Evolutionary conservation across 1,140 invertebrate genomes (phyloP), one percentile per base, ranked within the genome.

Genomic region (Sogatella furcifera): DNA sequence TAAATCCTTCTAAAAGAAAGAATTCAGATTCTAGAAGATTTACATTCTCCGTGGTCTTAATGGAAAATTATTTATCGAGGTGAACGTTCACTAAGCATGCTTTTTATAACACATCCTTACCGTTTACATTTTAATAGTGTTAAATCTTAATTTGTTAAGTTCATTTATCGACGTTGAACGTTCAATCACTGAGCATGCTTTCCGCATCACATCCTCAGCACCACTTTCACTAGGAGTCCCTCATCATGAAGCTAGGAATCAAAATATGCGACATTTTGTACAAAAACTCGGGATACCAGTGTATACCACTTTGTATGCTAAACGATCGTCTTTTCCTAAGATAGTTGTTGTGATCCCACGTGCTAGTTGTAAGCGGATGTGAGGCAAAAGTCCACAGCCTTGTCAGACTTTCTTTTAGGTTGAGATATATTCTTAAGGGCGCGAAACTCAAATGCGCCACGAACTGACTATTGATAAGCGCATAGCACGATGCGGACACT

Each of bases 401-500:
- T 11, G 52, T 41, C n/a, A 74, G 64, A 38, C 63, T 64, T 14
- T 73, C 65, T 63, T 74, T 72, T 17, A 80, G 60, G 62, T 76
- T 78, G 53, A 71, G 72, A 64, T 77, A 75, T 0, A 85, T 60
- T 49, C 94, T 77, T 55, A 92, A 73, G 0, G 95, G 94, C 5
- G 84, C 75, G 71, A 96, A 90, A 0, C 85, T 84, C 68, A 79
- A 81, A 70, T 97, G 95, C 5, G 93, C 94, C 52, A 97, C 62
- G 9, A 73, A 72, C 66, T 95, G 92, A 73, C 86, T 90, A 70
- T 89, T 80, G 14, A 98, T 80, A 10, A 93, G 76, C 0, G 95
- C 95, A 75, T 98, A 99, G 72, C 95, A 98, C 0, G 95, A 97
- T 1, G 90, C 90, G 1, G 94, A 80, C 4, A 96, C 85, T 61